Conservation (phyloP, 2,797 vertebrate genomes). For the Semotilus atromaculatus region DNA sequence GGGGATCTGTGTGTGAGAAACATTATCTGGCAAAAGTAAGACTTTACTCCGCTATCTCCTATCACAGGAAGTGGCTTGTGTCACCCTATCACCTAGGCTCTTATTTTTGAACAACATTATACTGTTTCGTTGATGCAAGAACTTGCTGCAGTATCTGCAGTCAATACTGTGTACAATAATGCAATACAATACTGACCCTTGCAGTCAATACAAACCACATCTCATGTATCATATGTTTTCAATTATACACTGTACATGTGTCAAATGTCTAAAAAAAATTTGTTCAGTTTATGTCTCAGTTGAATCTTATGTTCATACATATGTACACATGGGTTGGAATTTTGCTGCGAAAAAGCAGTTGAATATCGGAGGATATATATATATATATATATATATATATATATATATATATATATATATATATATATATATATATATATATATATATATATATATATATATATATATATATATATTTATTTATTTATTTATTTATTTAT, state of each 20-base stretch:
- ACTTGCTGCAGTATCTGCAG: not conserved
- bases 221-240: not conserved
- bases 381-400: too few relatives aligned
- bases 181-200: not conserved
- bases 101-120: conserved; percentile 23
- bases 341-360: not conserved
- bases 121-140: conserved; percentile 27
- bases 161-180: too few relatives aligned
- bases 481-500: too few relatives aligned
- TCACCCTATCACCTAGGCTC: conserved; percentile 20
- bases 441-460: not conserved
- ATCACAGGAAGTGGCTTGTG: conserved; percentile 28
- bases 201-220: conserved; percentile 33
- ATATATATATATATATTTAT: not conserved
- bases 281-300: not conserved
- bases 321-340: not conserved
- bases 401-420: not conserved
- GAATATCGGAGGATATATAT: not conserved
- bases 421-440: not conserved
- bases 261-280: too few relatives aligned
- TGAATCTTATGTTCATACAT: too few relatives aligned
- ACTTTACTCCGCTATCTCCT: conserved; percentile 37
- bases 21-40: conserved; percentile 48
- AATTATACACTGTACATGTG: too few relatives aligned
- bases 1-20: conserved; percentile 28